Percentiles rank a stretch among this genome's conserved stretches.
Evolutionary conservation across 2,797 vertebrate genomes (phyloP).

Genomic region (Micrastur ruficollis): DNA sequence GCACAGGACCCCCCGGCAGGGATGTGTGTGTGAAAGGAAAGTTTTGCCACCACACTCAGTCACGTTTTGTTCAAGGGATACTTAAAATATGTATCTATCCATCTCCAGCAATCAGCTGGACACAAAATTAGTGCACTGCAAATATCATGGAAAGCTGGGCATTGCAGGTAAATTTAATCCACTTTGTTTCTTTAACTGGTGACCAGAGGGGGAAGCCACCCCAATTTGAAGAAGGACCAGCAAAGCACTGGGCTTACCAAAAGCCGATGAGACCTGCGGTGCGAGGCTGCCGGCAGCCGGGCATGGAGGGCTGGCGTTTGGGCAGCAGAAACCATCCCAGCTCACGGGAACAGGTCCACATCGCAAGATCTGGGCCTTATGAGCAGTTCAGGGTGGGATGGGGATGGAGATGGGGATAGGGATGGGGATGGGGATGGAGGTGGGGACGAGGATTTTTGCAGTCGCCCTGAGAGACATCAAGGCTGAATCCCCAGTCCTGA

Average conservation of each 20-base stretch:
- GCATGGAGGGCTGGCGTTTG: accelerated
- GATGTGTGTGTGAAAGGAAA: not conserved
- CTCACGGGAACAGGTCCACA: accelerated
- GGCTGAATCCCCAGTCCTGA: not conserved
- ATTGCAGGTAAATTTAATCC: not conserved
- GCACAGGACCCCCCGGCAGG: not conserved
- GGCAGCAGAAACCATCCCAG: not conserved
- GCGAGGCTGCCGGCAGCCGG: accelerated
- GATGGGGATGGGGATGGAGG: no score
- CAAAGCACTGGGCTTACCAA: not conserved
- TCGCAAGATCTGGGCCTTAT: not conserved
- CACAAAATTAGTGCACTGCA: not conserved
- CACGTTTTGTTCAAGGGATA: not conserved
- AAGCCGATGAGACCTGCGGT: not conserved
- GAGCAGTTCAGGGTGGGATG: not conserved
- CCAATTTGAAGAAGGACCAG: not conserved
- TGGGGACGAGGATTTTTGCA: not conserved
- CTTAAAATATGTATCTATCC: not conserved
- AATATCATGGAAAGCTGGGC: not conserved
- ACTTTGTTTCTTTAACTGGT: not conserved
- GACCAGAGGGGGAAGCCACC: not conserved
- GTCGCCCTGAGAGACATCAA: not conserved
- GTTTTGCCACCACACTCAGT: not conserved
- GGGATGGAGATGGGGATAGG: not conserved
- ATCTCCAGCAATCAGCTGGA: not conserved